Base-by-base conservation (phyloP, 1,140 invertebrate species). In the Neuroterus valhalla region DNA sequence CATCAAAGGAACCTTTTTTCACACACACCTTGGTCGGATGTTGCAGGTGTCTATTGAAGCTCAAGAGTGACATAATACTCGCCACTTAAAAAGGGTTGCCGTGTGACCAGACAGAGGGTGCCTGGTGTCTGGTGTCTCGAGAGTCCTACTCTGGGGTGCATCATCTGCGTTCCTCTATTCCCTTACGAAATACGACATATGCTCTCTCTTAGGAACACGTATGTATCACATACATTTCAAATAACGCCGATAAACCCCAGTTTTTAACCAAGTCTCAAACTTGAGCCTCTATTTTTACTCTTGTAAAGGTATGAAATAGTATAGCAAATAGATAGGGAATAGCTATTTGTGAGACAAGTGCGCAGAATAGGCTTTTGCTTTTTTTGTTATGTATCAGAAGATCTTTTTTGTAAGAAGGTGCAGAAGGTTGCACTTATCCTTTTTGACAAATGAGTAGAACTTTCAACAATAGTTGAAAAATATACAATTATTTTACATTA, bases 31-130 rank as follows among this genome's bases (percentile, higher is more conserved):
- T 74, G 71, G 76, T 14, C 31, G 55, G 31, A 31, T 15, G 23
- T 38, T 38, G 31, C 31, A 77, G 79, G 82, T 81, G 80, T 82
- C 79, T 82, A 83, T 85, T 85, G 82, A 84, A 81, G 70, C 80
- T 72, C 74, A 70, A 83, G 78, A 84, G 83, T 84, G 84, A 84
- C 77, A 85, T 86, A 85, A 86, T 85, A 82, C 83, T 81, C 79
- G 72, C 72, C 76, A 81, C 84, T 85, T 85, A 83, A 75, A 75
- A 75, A 72, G 75, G 79, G 75, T 82, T 81, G 80, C 73, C 77
- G 82, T 84, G 80, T 85, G 82, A 83, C 80, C 79, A 85, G 83
- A 85, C 81, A 71, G 55, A 80, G 74, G 83, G 81, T 3, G 31
- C 10, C 3, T 38, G 3, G 82, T 84, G 85, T 85, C 83, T 86